Base-by-base conservation (phyloP, 2,888 invertebrate genomes). In the Machimus rusticus region DNA sequence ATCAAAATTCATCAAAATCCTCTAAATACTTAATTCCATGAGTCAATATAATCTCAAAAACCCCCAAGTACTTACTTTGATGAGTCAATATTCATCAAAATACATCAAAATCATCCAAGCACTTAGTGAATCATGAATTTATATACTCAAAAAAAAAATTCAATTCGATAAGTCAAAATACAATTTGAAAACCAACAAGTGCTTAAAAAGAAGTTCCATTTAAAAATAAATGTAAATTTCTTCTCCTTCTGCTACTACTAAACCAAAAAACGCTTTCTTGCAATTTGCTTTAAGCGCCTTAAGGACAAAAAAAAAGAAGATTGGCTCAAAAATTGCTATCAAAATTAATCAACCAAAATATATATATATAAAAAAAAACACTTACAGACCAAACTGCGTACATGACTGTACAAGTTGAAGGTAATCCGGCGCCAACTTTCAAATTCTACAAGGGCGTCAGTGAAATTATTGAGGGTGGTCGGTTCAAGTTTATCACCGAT, bases 401-500 rank as follows among this genome's bases (percentile, higher is more conserved):
- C 93, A 96, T 99, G 92, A 97, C 97, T 88, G 96, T 99, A 87
- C 96, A 96, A 93, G 96, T 99, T 89, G 98, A 98, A 93, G 99
- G 99, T 92, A 96, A 97, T 91, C 99, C 99, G 79, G 95, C 97
- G 86, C 99, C 99, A 5, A 97, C 97, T 31, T 98, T 99, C 93
- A 98, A 97, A 93, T 99, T 98, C 94, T 98, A 97, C 94, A 98
- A 98, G 94, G 98, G 98, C 90, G 96, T 98, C 90, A 96, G 96
- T 43, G 98, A 98, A 93, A 97, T 99, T 90, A 95, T 98, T 91
- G 98, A 98, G 93, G 98, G 98, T 90, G 99, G 99, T 90, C 95
- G 99, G 89, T 99, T 98, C 93, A 98, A 98, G 93, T 97, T 98
- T 92, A 94, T 98, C 90, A 99, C 99, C 57, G 99, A 99, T 93